Base-by-base conservation (phyloP, 2,113 vertebrate species). In the Triplophysa dalaica region DNA sequence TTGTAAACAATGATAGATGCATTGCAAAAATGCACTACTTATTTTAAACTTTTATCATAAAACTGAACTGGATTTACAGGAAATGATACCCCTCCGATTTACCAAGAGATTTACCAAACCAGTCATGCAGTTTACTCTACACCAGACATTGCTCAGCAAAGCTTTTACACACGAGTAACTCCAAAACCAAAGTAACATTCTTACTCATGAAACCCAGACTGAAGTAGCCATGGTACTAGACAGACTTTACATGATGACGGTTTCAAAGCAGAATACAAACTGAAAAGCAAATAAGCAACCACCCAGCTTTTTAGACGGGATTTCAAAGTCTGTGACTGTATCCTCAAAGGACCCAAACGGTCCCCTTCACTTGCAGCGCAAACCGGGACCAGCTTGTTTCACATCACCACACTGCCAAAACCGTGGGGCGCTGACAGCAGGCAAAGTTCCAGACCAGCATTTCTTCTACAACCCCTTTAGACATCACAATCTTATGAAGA, bases 261-360 rank as follows among this genome's bases (percentile, higher is more conserved):
- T 69, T 74, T 80, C 45, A 76, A 33, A 58, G 52, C 33, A n/a
- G 60, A 85, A 70, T 65, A 76, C 50, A 81, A 12, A 81, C 82
- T 63, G 81, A 64, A 77, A 29, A 61, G 68, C 3, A 41, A 41
- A 70, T 80, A 48, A 75, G 48, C 11, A 45, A 82, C 64, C 65
- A 78, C 66, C 66, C 82, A 81, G 66, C n/a, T 22, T 13, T 13
- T 77, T 63, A 70, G 81, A 84, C 70, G 77, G 69, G 83, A 86
- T 81, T 83, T 14, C 50, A 52, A 24, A 54, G 61, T 63, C 45
- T 60, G 85, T 86, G 84, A 81, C 82, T 33, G 19, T 80, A 74
- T 83, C 14, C 67, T 54, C 22, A 56, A 26, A 38, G 70, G 64
- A 56, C 38, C 63, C 26, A 63, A 41, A 65, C 56, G 65, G 75